Evolutionary conservation across 2,888 invertebrate genomes (phyloP), one percentile per base, ranked within the genome.

Genomic region (Apotomis betuletana): DNA sequence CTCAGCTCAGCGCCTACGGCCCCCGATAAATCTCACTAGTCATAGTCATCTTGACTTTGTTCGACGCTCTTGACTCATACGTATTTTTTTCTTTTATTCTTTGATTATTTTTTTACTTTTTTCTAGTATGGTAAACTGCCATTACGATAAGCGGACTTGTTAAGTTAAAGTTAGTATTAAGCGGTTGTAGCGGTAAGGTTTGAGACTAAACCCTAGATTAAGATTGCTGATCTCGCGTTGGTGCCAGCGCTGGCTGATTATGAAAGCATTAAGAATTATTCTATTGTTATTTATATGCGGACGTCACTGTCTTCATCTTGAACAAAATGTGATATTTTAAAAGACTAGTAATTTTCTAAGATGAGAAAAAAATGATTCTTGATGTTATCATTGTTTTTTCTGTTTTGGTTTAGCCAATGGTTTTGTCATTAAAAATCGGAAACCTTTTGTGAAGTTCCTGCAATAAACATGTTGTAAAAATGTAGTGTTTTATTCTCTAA

Each of bases 191-290:
- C 83, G 84, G 78, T 88, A 88, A 88, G 77, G 82, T 86, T 87
- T 86, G 86, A 87, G 87, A 89, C 87, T 90, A 88, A 88, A 87
- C 79, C 79, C 58, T 90, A 91, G 88, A 75, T 78, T 90, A 91
- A 90, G 90, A 83, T 85, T 88, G 90, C 89, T 92, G 93, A 93
- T 93, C 93, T 93, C 93, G 90, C 86, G 89, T 88, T 85, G 85
- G 86, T 88, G 90, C 90, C 90, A 87, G 84, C 83, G 83, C 78
- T 85, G 91, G 91, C 89, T 85, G 63, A 49, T 83, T 88, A 87
- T 92, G 91, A 90, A 92, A 92, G 89, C 93, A 93, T 93, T 87
- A 92, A 93, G 93, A 93, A 92, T 92, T 90, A 91, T 92, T 90
- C 79, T 89, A 90, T 87, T 89, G 89, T 90, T 91, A 88, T 89